Percentiles rank a stretch among this genome's conserved stretches.
Evolutionary conservation across 1,140 invertebrate species (phyloP).

Genomic region (Oryctes rhinoceros): DNA sequence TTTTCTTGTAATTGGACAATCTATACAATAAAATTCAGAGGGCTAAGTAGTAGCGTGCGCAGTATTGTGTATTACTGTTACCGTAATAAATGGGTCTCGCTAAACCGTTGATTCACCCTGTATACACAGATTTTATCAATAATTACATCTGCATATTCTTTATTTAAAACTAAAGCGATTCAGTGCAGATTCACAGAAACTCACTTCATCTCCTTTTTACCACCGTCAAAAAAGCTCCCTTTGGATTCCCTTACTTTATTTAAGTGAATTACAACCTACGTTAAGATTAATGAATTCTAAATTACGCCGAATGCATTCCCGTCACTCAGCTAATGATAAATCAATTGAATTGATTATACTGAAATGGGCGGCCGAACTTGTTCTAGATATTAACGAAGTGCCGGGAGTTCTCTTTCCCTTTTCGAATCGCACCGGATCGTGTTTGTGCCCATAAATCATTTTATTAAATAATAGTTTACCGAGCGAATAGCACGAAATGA

Average conservation of each 20-base stretch:
- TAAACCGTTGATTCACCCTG: too few relatives aligned
- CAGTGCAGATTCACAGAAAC: too few relatives aligned
- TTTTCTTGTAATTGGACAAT: too few relatives aligned
- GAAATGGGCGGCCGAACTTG: not conserved
- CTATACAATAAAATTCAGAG: too few relatives aligned
- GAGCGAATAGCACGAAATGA: not conserved
- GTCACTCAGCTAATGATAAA: constrained; percentile 5
- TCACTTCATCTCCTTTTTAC: too few relatives aligned
- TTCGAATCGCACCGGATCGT: not conserved
- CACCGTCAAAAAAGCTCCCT: too few relatives aligned
- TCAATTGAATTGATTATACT: constrained; percentile 17
- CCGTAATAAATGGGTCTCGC: too few relatives aligned
- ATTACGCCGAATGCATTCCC: not conserved
- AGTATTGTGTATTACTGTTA: too few relatives aligned
- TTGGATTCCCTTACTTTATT: not conserved
- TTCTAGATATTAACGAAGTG: not conserved
- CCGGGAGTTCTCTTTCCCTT: not conserved
- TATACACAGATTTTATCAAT: too few relatives aligned
- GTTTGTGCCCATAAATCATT: constrained; percentile 1
- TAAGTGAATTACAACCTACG: constrained; percentile 2
- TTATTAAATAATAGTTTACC: not conserved
- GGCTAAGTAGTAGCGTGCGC: too few relatives aligned
- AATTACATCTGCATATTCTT: too few relatives aligned
- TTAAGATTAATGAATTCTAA: constrained; percentile 15
- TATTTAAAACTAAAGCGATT: too few relatives aligned